phyloP scores from a whole-genome alignment of 1,140 invertebrate species.

The Cylas formicarius region DNA sequence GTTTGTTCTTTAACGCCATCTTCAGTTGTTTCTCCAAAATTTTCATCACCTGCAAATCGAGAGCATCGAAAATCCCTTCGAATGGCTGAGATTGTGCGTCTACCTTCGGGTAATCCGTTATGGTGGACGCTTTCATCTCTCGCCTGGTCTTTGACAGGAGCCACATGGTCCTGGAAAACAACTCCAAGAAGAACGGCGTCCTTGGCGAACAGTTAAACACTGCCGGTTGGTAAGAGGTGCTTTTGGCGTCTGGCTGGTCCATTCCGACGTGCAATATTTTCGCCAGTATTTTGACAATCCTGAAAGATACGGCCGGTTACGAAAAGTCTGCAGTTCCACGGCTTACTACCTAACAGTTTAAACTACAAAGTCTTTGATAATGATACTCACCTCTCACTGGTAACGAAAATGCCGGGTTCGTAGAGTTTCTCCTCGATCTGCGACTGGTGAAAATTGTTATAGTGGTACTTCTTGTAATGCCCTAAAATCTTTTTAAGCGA shows the following conservation, averaged over 20 bases:
- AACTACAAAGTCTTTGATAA: constrained; percentile 1
- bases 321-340: constrained; percentile 3
- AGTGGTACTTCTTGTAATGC: constrained; percentile 31
- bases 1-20: constrained; percentile 28
- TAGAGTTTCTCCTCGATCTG: constrained; percentile 34
- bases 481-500: constrained; percentile 16
- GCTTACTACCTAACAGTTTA: constrained; percentile 6
- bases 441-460: constrained; percentile 32
- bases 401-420: constrained; percentile 29
- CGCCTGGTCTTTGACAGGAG: constrained; percentile 35
- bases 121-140: constrained; percentile 36
- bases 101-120: constrained; percentile 33
- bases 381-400: constrained; percentile 31
- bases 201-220: constrained; percentile 30
- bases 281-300: constrained; percentile 31
- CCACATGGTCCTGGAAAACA: constrained; percentile 38
- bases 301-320: constrained; percentile 14
- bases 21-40: constrained; percentile 33
- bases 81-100: background rate
- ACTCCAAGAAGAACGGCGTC: constrained; percentile 33
- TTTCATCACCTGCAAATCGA: constrained; percentile 26
- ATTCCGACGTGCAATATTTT: constrained; percentile 32
- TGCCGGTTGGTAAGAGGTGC: constrained; percentile 32
- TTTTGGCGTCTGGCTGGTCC: constrained; percentile 23
- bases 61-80: background rate